Base-by-base conservation (phyloP, 2,113 vertebrate species). In the Ciconia boyciana region DNA sequence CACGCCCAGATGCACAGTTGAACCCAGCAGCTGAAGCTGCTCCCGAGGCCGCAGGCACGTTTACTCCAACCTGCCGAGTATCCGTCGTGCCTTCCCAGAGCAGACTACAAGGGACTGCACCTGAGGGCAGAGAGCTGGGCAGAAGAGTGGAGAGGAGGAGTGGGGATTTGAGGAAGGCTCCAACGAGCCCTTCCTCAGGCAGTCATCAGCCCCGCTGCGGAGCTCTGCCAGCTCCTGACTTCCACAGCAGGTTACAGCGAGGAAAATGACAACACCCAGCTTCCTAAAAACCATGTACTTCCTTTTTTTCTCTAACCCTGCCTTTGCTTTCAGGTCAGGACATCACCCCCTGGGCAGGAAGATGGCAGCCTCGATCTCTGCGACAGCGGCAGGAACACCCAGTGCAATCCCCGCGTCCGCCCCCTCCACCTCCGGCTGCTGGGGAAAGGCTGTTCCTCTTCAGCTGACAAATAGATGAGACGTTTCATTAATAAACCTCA, bases 401-500 rank as follows among this genome's bases (percentile, higher is more conserved):
- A 60, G 87, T 18, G 79, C 91, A 48, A 96, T 72, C 94, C 95
- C 79, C 69, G 5, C 7, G 4, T 18, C 82, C 29, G 0, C 68
- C 71, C 15, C 49, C 70, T 83, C 77, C 16, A 4, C 31, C 86
- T 15, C 93, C 7, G 1, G 36, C 74, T 90, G 91, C 95, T 24
- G 49, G 29, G 69, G 94, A 48, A 81, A 84, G 76, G 69, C 87
- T 44, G 95, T 46, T 97, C 96, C 96, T 95, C 93, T 71, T 64
- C 76, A 84, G 94, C 96, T 96, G 97, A 97, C 96, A 97, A 97
- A 96, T 60, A 93, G 69, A 61, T 21, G 88, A 97, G 89, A 93
- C 75, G 16, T 94, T 97, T 97, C 98, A 84, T 66, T 97, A 79
- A 95, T 94, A 98, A 97, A 89, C 79, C 84, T 44, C 16, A 49